Conservation (phyloP, 2,113 vertebrate species). For the Oreochromis aureus region DNA sequence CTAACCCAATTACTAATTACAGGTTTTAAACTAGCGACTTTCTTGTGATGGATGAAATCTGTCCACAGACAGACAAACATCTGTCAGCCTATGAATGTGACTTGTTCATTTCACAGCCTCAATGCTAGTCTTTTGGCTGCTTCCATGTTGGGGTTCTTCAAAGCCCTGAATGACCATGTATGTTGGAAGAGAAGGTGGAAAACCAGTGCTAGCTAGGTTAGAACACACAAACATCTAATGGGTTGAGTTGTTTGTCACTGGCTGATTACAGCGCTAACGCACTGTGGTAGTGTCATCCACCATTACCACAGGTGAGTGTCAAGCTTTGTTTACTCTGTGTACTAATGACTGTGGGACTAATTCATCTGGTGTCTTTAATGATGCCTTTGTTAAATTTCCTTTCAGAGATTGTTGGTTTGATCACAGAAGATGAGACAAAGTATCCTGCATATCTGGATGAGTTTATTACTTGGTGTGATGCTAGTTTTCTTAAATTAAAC, state of each 20-base stretch:
- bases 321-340: not conserved
- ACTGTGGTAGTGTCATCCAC: not conserved
- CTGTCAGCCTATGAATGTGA: not conserved
- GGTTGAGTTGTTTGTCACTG: not conserved
- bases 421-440: not conserved
- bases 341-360: not conserved
- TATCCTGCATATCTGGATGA: not conserved
- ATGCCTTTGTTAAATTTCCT: not conserved
- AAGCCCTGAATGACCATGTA: not conserved
- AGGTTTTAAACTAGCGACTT: not conserved
- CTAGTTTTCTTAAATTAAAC: not conserved
- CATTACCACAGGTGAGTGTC: not conserved
- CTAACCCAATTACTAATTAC: not conserved
- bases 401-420: not conserved
- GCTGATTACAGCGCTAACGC: not conserved
- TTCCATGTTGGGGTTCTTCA: not conserved
- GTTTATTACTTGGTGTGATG: not conserved
- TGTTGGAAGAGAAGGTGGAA: not conserved
- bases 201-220: not conserved
- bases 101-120: not conserved
- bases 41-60: not conserved
- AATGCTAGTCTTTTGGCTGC: not conserved
- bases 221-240: not conserved
- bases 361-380: not conserved
- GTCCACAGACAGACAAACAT: not conserved